Conservation (phyloP, 1,140 invertebrate species). For the Caerostris darwini region DNA sequence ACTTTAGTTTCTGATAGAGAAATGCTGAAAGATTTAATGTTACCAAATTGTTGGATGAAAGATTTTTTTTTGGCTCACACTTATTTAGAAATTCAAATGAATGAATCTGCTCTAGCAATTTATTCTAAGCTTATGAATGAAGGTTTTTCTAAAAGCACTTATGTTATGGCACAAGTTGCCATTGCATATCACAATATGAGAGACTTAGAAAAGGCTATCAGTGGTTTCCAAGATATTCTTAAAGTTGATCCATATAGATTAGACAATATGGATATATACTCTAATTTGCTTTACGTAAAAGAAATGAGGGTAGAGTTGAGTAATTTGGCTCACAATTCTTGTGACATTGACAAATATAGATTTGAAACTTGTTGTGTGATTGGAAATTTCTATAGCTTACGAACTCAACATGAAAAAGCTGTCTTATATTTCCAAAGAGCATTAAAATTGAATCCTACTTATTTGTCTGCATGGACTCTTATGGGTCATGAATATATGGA, state of each 20-base stretch:
- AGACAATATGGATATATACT: conserved; percentile 97
- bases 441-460: conserved; percentile 95
- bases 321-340: conserved; percentile 94
- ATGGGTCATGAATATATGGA: conserved; percentile 99
- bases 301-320: conserved; percentile 96
- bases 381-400: conserved; percentile 99
- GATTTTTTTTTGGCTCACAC: conserved; percentile 95
- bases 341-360: conserved; percentile 97
- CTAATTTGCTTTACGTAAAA: conserved; percentile 95
- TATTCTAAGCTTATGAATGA: conserved; percentile 89
- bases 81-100: conserved; percentile 93
- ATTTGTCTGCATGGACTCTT: conserved; percentile 96
- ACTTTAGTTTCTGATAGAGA: conserved; percentile 91
- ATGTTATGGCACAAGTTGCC: conserved; percentile 95
- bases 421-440: conserved; percentile 96
- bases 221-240: conserved; percentile 90
- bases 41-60: conserved; percentile 97
- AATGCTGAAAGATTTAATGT: conserved; percentile 83
- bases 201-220: conserved; percentile 94
- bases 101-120: conserved; percentile 90
- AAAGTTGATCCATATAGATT: conserved; percentile 94
- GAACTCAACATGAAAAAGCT: conserved; percentile 97
- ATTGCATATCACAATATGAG: conserved; percentile 95
- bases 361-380: conserved; percentile 99
- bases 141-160: conserved; percentile 93